Evolutionary conservation across 2,797 vertebrate species (phyloP).

Genomic region (Botia kubotai): DNA sequence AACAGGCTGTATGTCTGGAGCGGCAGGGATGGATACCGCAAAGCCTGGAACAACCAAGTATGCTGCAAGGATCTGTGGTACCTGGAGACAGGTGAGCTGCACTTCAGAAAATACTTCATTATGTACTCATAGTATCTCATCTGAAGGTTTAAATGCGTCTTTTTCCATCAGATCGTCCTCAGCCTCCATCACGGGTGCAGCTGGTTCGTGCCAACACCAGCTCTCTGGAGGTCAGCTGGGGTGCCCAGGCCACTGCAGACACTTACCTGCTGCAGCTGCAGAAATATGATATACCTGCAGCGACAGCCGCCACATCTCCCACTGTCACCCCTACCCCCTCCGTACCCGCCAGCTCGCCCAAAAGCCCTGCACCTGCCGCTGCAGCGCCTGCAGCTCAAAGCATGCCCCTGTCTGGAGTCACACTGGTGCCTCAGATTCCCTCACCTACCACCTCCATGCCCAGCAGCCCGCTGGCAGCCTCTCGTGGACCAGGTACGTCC

Average conservation of each 20-base stretch:
- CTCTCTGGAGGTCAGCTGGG: conserved; percentile 91
- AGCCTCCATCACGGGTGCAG: conserved; percentile 84
- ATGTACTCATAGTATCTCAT: no score
- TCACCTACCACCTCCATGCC: conserved; percentile 71
- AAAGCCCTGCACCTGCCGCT: conserved; percentile 76
- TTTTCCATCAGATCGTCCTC: conserved; percentile 80
- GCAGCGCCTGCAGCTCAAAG: conserved; percentile 73
- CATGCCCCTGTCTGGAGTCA: conserved; percentile 77
- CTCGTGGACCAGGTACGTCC: conserved; percentile 70
- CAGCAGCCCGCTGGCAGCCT: conserved; percentile 75
- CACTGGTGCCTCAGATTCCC: conserved; percentile 77
- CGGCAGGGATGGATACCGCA: conserved; percentile 92
- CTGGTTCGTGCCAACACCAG: conserved; percentile 88
- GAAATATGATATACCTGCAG: conserved; percentile 86
- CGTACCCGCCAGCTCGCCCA: conserved; percentile 77
- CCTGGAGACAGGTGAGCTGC: conserved; percentile 85
- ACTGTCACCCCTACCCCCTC: conserved; percentile 74
- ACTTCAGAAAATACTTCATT: background rate
- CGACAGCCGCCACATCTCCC: conserved; percentile 74
- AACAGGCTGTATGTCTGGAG: conserved; percentile 95
- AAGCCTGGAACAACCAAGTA: conserved; percentile 96
- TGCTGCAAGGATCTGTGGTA: conserved; percentile 95
- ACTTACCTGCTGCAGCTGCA: conserved; percentile 89
- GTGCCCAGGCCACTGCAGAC: conserved; percentile 85
- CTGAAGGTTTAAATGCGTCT: background rate